Base-by-base conservation (phyloP, 2,888 invertebrate genomes). In the Venusia cambrica region DNA sequence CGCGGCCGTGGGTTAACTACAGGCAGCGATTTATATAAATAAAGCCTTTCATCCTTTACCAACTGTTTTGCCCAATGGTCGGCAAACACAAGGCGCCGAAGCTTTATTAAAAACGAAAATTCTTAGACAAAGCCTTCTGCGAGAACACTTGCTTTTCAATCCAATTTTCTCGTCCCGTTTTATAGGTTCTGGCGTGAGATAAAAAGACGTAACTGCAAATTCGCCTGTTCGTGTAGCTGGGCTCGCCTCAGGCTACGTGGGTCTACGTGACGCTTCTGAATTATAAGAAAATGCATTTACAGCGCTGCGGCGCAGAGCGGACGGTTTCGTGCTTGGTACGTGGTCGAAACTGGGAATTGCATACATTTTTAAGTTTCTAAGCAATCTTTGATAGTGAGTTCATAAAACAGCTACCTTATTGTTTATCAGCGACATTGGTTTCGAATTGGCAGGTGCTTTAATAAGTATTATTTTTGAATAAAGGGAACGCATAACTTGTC, bases 281-380 rank as follows among this genome's bases (percentile, higher is more conserved):
- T 83, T 85, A 84, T 84, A 84, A 84, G 80, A 84, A 85, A 85
- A 85, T 84, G 81, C 83, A 84, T 84, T 85, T 83, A 80, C 72
- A 69, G 62, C 65, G 65, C 57, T 65, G 60, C 64, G 62, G 73
- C 62, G 59, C 71, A 65, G 63, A 65, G 70, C 68, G 51, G 48
- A 62, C 60, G 62, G 53, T 70, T 74, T 74, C 72, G 71, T 80
- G 76, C 73, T 72, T 69, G 43, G 21, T 48, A 60, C 62, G 62
- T 66, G 66, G 59, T 52, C 62, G 62, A 69, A 56, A 62, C 58
- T 64, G 70, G 64, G 64, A 22, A 71, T 69, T 66, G 62, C 59
- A 55, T 65, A 57, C 59, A 65, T 59, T 63, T 54, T 64, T 52
- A 47, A 61, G 42, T 68, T 70, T 39, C 42, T 39, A 17, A 35